Evolutionary conservation across 2,797 vertebrate genomes (phyloP).

Genomic region (Balearica regulorum): DNA sequence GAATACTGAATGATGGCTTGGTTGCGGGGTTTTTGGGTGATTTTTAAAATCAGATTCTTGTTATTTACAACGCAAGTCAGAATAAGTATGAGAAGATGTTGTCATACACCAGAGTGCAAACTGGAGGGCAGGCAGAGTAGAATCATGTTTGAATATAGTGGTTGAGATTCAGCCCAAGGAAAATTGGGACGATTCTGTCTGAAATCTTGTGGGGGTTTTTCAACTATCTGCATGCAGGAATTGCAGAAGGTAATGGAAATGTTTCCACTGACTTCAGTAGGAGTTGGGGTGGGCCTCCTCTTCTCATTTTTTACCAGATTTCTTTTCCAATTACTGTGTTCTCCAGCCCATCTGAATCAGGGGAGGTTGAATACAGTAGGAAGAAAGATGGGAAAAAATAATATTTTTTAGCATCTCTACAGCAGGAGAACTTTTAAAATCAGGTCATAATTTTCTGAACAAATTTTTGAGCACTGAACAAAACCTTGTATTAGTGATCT

Average conservation of each 20-base stretch:
- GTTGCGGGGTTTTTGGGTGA: neutral
- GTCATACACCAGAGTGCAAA: neutral
- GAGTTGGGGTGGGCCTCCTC: neutral
- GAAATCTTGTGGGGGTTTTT: neutral
- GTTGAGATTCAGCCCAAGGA: neutral
- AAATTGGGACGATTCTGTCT: neutral
- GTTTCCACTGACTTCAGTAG: neutral
- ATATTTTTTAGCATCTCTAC: neutral
- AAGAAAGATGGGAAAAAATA: neutral
- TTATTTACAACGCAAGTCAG: neutral
- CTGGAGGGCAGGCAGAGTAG: neutral
- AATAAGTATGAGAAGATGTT: neutral
- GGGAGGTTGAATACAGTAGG: neutral
- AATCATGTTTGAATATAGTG: neutral
- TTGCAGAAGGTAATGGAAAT: neutral
- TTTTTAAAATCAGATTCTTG: neutral
- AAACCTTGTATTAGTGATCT: neutral
- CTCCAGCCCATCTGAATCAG: slow-evolving; percentile 4
- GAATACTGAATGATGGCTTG: neutral
- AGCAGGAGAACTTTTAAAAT: slow-evolving; percentile 4
- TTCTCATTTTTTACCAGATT: neutral
- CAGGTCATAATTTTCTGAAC: neutral
- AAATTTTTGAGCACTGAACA: neutral
- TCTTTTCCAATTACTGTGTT: slow-evolving; percentile 20
- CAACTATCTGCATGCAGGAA: neutral